A percentile compares a stretch with the other conserved stretches of the same genome.
These are phyloP conservation scores for Babyrousa celebensis DNA, from an alignment of 2,797 vertebrate genomes.

Conservation along the genomic window DNA sequence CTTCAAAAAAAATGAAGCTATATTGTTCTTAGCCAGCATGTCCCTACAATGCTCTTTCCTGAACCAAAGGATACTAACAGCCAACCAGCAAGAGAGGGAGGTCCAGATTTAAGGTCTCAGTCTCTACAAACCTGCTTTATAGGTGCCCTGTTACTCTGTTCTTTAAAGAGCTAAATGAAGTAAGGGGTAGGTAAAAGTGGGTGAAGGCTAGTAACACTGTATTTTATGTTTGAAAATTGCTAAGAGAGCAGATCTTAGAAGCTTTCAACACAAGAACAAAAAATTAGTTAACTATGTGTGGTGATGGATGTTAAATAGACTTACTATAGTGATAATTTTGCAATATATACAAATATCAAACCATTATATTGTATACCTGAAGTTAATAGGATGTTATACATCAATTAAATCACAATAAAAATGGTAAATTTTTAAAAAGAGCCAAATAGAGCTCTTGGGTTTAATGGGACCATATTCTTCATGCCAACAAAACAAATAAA, in stretches of 20 bases:
- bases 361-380: not conserved
- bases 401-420: not conserved
- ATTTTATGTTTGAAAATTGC: not conserved
- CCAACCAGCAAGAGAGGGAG: not conserved
- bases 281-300: not conserved
- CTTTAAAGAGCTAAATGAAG: constrained; percentile 5
- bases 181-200: not conserved
- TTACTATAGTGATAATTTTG: not conserved
- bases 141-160: not conserved
- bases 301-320: not conserved
- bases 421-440: not conserved
- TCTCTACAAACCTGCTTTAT: not conserved
- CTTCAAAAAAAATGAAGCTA: not conserved
- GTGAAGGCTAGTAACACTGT: not conserved
- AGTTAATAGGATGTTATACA: not conserved
- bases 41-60: not conserved
- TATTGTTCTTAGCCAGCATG: not conserved
- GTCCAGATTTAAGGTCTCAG: not conserved
- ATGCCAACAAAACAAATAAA: constrained; percentile 34
- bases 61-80: not conserved
- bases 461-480: not conserved
- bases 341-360: not conserved
- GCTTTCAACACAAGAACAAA: not conserved
- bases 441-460: not conserved
- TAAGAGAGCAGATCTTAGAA: not conserved